Conservation (phyloP, 1,140 invertebrate genomes). For the Drosophila lacertosa region DNA sequence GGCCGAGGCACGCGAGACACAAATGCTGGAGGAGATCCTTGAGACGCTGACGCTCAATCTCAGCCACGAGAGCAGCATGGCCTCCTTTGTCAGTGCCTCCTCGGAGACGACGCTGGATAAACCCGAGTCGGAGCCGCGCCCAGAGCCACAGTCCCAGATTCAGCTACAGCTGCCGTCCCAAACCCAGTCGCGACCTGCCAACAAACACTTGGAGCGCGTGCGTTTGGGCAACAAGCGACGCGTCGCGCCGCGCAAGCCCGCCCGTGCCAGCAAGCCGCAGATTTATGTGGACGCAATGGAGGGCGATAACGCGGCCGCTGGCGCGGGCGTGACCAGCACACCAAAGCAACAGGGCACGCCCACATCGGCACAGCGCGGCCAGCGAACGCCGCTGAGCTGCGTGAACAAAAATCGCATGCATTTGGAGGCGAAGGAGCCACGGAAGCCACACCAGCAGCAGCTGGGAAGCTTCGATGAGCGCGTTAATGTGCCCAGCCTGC, state of each 20-base stretch:
- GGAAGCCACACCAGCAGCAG: slow-evolving; percentile 40
- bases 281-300: slow-evolving; percentile 63
- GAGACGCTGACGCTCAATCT: slow-evolving; percentile 73
- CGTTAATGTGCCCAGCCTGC: slow-evolving; percentile 29
- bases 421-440: slow-evolving; percentile 57
- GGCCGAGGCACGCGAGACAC: slow-evolving; percentile 59
- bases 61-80: slow-evolving; percentile 65
- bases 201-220: slow-evolving; percentile 78
- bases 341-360: slow-evolving; percentile 57
- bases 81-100: slow-evolving; percentile 49
- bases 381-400: slow-evolving; percentile 70
- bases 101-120: slow-evolving; percentile 40
- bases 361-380: slow-evolving; percentile 15
- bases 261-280: slow-evolving; percentile 54
- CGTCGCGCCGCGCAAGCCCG: slow-evolving; percentile 58
- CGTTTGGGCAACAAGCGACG: slow-evolving; percentile 63
- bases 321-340: slow-evolving; percentile 24
- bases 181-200: slow-evolving; percentile 30
- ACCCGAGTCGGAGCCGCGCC: neutral
- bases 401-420: slow-evolving; percentile 67
- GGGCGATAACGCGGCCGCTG: no score
- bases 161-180: neutral
- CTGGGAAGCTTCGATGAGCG: slow-evolving; percentile 57
- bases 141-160: neutral
- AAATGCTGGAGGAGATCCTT: slow-evolving; percentile 74